Conservation (phyloP, 1,140 invertebrate genomes). For the Sycophila sp. region DNA sequence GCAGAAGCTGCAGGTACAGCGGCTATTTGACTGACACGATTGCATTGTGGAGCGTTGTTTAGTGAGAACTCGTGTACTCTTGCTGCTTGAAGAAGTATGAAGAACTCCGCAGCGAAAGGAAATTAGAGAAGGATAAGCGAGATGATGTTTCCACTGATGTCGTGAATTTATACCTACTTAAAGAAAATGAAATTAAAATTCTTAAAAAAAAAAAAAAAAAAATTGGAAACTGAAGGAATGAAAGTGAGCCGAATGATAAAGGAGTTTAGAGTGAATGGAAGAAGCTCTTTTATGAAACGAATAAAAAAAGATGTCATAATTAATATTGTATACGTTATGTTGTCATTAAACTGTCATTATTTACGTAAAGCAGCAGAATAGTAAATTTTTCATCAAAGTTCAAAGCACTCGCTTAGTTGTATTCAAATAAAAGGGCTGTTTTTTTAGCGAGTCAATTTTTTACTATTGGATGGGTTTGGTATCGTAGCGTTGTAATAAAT, state of each 20-base stretch:
- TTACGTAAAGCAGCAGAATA: too few species aligned
- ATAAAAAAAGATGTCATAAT: constrained; percentile 38
- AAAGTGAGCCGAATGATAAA: constrained; percentile 17
- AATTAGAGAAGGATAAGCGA: not conserved
- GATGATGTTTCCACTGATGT: too few species aligned
- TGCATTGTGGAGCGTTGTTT: not conserved
- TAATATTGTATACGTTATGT: constrained; percentile 51
- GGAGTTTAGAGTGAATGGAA: constrained; percentile 9
- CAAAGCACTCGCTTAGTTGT: too few species aligned
- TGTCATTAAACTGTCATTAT: constrained; percentile 57
- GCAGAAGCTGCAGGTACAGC: constrained; percentile 33
- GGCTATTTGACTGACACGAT: constrained; percentile 17
- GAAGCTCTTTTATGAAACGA: constrained; percentile 20
- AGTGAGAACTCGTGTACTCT: constrained; percentile 7
- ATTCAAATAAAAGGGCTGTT: too few species aligned
- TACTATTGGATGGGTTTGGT: too few species aligned
- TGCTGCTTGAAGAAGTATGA: not conserved
- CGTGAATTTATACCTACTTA: too few species aligned
- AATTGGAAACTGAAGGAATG: not conserved
- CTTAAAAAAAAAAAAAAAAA: too few species aligned
- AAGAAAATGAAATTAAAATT: too few species aligned
- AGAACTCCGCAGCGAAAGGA: not conserved
- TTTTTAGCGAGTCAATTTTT: too few species aligned
- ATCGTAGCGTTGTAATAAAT: too few species aligned
- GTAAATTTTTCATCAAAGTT: too few species aligned